These are phyloP conservation scores for Drosophila pectinifera DNA, from an alignment of 1,140 invertebrate genomes.

Conservation along the genomic window DNA sequence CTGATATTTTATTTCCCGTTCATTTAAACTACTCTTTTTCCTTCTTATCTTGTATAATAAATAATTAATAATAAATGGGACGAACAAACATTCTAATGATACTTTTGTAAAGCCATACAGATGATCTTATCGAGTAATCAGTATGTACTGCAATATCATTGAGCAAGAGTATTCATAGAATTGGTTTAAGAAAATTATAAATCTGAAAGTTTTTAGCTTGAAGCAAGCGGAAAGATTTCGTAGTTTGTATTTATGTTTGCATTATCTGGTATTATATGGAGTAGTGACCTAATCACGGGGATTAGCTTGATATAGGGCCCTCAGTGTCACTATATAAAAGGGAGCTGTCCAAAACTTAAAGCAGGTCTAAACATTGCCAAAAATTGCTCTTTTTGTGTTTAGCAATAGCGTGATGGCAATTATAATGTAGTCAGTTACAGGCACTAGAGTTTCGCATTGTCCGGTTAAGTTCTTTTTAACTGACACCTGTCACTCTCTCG, in stretches of 20 bases:
- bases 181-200: not conserved
- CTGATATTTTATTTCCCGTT: not conserved
- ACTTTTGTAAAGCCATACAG: no score
- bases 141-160: not conserved
- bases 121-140: not conserved
- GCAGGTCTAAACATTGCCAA: not conserved
- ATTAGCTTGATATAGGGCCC: not conserved
- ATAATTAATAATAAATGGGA: not conserved
- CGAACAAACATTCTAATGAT: not conserved
- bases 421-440: not conserved
- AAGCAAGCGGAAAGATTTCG: not conserved
- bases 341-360: not conserved
- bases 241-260: not conserved
- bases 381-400: not conserved
- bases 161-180: not conserved
- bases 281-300: not conserved
- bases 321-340: not conserved
- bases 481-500: not conserved
- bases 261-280: slow-evolving; percentile 2
- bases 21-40: not conserved
- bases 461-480: no score
- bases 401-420: not conserved
- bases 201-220: not conserved
- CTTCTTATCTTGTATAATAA: no score
- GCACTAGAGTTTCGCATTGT: not conserved